Conservation (phyloP, 2,888 invertebrate species). For the Poecilus cupreus region DNA sequence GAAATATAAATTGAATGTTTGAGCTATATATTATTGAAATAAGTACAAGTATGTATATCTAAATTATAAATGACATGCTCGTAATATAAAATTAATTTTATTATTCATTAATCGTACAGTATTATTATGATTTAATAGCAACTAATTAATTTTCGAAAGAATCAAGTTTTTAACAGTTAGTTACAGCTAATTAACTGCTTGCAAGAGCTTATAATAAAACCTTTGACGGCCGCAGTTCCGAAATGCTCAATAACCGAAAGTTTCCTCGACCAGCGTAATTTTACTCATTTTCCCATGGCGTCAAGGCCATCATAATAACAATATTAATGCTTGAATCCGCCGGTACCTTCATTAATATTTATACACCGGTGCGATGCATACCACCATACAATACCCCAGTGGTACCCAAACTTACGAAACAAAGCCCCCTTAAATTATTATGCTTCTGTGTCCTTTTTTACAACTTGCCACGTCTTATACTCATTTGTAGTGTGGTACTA, state of each 20-base stretch:
- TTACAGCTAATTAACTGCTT: slow-evolving; percentile 20
- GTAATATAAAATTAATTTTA: slow-evolving; percentile 9
- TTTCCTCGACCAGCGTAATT: neutral
- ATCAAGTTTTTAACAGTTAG: slow-evolving; percentile 11
- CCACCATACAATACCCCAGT: neutral
- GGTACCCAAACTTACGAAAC: neutral
- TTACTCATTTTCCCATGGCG: slow-evolving; percentile 32
- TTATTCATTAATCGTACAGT: slow-evolving; percentile 3
- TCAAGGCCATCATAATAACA: slow-evolving; percentile 17
- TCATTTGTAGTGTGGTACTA: too few species aligned
- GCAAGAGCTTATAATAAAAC: neutral
- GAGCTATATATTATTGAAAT: too few species aligned
- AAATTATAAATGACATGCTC: neutral
- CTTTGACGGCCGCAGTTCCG: slow-evolving; percentile 7
- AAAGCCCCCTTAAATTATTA: too few species aligned
- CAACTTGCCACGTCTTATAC: too few species aligned
- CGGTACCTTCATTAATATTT: slow-evolving; percentile 43
- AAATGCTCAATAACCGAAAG: slow-evolving; percentile 18
- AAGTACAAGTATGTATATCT: neutral
- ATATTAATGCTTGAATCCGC: slow-evolving; percentile 34
- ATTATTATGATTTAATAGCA: slow-evolving; percentile 1
- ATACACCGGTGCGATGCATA: slow-evolving; percentile 14
- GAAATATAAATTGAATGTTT: too few species aligned
- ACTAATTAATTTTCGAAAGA: slow-evolving; percentile 24
- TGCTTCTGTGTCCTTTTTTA: too few species aligned